Conservation (phyloP, 2,113 vertebrate genomes). For the Nasalis larvatus region DNA sequence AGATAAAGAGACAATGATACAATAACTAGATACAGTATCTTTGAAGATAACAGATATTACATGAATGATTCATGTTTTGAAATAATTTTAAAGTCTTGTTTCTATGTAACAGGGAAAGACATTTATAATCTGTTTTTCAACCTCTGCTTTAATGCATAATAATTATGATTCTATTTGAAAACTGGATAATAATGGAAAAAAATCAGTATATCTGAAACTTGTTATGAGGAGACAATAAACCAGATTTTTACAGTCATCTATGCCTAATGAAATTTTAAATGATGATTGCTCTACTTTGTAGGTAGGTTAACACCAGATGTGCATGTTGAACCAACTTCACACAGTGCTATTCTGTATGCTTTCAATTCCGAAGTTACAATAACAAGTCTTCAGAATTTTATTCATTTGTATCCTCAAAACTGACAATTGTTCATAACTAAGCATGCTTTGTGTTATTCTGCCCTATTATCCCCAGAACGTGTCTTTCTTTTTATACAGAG, state of each 20-base stretch:
- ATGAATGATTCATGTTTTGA: neutral
- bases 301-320: too few species aligned
- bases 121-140: neutral
- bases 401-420: neutral
- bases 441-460: neutral
- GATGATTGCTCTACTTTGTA: neutral
- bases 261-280: neutral
- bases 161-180: slow-evolving; percentile 13
- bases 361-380: neutral
- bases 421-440: neutral
- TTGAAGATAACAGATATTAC: neutral
- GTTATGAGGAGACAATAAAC: neutral
- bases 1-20: neutral
- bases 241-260: neutral
- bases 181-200: neutral
- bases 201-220: neutral
- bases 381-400: neutral
- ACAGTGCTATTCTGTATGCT: neutral
- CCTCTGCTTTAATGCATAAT: neutral
- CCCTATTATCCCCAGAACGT: neutral
- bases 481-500: neutral
- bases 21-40: neutral
- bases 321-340: neutral
- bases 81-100: slow-evolving; percentile 20
- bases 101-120: neutral